Evolutionary conservation across 1,140 invertebrate genomes (phyloP).

Genomic region (Drosophila nannoptera): DNA sequence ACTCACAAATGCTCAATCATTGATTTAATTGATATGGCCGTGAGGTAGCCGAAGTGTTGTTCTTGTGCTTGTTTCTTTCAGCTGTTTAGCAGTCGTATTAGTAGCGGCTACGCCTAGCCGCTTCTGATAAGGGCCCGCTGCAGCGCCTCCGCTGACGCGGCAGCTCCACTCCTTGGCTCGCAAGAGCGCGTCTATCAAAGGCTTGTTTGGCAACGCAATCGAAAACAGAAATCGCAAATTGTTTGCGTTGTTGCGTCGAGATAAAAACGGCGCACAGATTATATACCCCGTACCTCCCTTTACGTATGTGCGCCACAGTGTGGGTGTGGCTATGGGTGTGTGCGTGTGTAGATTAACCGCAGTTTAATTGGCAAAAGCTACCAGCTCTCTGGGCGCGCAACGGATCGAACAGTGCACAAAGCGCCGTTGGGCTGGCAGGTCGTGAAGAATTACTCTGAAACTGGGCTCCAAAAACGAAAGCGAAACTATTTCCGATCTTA

Average conservation of each 20-base stretch:
- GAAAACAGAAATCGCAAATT: constrained; percentile 59
- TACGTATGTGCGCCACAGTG: neutral
- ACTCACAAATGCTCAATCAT: constrained; percentile 70
- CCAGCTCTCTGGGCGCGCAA: constrained; percentile 37
- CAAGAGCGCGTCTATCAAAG: constrained; percentile 36
- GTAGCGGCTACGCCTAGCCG: constrained; percentile 15
- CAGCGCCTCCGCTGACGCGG: neutral
- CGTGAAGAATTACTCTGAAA: constrained; percentile 35
- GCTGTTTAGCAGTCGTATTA: constrained; percentile 28
- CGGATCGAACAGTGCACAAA: constrained; percentile 60
- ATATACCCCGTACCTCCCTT: constrained; percentile 16
- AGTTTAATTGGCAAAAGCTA: constrained; percentile 65
- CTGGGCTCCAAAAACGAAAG: neutral
- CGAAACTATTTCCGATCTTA: constrained; percentile 3
- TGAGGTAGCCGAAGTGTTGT: constrained; percentile 32
- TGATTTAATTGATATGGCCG: constrained; percentile 53
- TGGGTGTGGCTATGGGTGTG: neutral
- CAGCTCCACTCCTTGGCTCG: neutral
- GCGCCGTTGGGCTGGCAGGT: constrained; percentile 63
- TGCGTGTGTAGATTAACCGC: constrained; percentile 62
- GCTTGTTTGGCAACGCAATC: constrained; percentile 52
- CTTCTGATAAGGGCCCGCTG: constrained; percentile 43
- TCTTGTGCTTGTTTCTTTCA: constrained; percentile 18
- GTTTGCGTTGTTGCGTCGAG: constrained; percentile 57
- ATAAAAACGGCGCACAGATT: constrained; percentile 60